phyloP scores from a whole-genome alignment of 2,113 vertebrate genomes.

The Orientallactaga bullata region DNA sequence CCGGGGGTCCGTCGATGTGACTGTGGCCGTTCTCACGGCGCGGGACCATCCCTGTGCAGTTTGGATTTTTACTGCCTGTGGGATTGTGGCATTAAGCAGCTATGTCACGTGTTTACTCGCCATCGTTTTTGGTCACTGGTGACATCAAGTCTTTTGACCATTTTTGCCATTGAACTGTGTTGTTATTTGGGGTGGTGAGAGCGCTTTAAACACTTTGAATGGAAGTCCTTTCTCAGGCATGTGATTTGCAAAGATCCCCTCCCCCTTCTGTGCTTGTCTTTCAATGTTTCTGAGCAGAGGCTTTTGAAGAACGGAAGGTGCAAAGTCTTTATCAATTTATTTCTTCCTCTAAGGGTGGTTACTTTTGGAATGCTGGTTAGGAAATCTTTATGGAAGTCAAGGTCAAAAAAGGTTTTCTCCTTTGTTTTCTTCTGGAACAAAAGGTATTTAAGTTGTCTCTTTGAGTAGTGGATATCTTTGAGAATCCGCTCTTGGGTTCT shows the following conservation, averaged over 20 bases:
- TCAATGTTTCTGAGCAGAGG: neutral
- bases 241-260: neutral
- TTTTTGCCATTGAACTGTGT: neutral
- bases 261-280: neutral
- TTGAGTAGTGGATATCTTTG: neutral
- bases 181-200: conserved; percentile 23
- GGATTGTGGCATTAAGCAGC: neutral
- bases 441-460: neutral
- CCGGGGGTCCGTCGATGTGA: too few relatives aligned
- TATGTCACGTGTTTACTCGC: neutral
- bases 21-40: too few relatives aligned
- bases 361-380: neutral
- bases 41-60: too few relatives aligned
- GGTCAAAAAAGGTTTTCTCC: neutral
- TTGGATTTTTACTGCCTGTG: too few relatives aligned
- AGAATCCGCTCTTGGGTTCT: neutral
- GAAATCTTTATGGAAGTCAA: neutral
- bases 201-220: neutral
- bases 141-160: neutral
- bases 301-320: neutral
- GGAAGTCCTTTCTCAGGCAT: conserved; percentile 3
- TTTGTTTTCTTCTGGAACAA: conserved; percentile 18
- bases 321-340: neutral
- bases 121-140: neutral
- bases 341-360: conserved; percentile 1